These are phyloP conservation scores for Chironomus striatipennis DNA, from an alignment of 1,140 invertebrate genomes.

Conservation along the genomic window DNA sequence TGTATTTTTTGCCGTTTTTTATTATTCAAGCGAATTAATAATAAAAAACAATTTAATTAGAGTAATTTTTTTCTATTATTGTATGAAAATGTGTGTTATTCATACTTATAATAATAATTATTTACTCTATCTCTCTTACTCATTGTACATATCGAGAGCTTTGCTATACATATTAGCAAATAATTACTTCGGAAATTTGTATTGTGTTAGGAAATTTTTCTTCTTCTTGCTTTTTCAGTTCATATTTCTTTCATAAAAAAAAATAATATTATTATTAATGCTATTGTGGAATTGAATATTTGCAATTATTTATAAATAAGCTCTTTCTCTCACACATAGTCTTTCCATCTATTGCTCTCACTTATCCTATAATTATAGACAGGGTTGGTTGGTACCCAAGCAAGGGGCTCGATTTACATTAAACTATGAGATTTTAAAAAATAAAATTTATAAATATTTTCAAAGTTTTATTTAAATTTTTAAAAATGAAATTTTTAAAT, in stretches of 20 bases:
- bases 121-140: too few species aligned
- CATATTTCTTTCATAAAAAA: neutral
- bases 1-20: neutral
- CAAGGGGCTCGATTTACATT: too few species aligned
- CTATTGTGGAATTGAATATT: constrained; percentile 23
- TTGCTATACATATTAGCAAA: neutral
- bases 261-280: neutral
- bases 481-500: too few species aligned
- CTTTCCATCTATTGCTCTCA: neutral
- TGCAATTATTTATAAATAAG: constrained; percentile 23
- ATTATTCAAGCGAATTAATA: neutral
- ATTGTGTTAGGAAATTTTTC: constrained; percentile 9
- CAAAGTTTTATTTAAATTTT: too few species aligned
- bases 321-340: neutral
- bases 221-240: neutral
- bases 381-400: too few species aligned
- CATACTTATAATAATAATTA: too few species aligned
- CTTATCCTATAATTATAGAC: too few species aligned
- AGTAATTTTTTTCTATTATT: neutral
- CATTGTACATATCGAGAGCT: neutral
- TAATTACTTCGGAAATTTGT: constrained; percentile 22
- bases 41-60: neutral
- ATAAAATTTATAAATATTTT: too few species aligned
- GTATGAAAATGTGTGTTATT: neutral
- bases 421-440: too few species aligned